Evolutionary conservation across 2,113 vertebrate genomes (phyloP).

Genomic region (Epinephelus moara): DNA sequence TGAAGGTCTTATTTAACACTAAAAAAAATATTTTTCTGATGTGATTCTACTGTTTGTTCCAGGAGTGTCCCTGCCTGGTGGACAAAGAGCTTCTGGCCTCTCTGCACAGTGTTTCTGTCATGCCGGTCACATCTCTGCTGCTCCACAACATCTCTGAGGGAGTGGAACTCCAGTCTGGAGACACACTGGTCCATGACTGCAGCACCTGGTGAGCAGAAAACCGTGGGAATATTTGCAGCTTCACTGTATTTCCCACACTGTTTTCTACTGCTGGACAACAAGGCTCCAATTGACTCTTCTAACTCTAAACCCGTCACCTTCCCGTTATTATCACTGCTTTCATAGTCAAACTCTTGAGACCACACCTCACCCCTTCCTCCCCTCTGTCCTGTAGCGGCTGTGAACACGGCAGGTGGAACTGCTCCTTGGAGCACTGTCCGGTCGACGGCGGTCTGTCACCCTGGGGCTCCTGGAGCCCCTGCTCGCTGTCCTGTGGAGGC

Average conservation of each 20-base stretch:
- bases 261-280: background rate
- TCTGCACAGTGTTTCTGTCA: constrained; percentile 68
- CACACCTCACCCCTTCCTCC: background rate
- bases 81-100: constrained; percentile 75
- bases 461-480: constrained; percentile 88
- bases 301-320: background rate
- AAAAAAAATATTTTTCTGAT: background rate
- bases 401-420: constrained; percentile 85
- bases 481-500: constrained; percentile 89
- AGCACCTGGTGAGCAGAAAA: constrained; percentile 84
- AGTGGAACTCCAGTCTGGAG: constrained; percentile 84
- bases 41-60: constrained; percentile 21
- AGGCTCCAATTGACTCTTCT: background rate
- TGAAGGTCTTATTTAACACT: background rate
- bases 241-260: background rate
- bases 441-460: constrained; percentile 77
- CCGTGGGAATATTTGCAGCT: background rate
- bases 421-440: constrained; percentile 81
- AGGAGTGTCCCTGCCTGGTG: constrained; percentile 91
- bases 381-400: constrained; percentile 80
- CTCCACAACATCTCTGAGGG: constrained; percentile 77
- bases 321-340: background rate
- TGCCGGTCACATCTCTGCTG: constrained; percentile 28
- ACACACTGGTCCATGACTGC: constrained; percentile 82
- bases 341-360: background rate